Base-by-base conservation (phyloP, 30 jellyfish, hydroid and myxozoan genomes). In the Haliclystus octoradiatus region DNA sequence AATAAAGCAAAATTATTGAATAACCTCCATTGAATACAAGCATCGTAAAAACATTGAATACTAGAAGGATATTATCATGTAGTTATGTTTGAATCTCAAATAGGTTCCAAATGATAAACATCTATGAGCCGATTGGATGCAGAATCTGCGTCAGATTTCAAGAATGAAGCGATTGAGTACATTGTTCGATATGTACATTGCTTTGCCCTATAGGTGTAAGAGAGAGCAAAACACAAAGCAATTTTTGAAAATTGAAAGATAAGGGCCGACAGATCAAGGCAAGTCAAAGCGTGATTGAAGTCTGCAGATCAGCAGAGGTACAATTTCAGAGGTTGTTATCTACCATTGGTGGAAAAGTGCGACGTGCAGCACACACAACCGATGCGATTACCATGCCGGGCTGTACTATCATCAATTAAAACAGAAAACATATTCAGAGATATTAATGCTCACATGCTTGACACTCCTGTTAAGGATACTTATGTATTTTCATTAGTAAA, bases 261-360 rank as follows among this genome's bases (percentile, higher is more conserved):
- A 33, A 83, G 49, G 94, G 94, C 22, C 83, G 94, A 5, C 47
- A 73, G 7, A 15, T 73, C n/a, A n/a, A n/a, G n/a, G n/a, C n/a
- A n/a, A n/a, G n/a, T n/a, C n/a, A n/a, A n/a, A n/a, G 91, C 61
- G 91, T 81, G 2, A 31, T 72, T 14, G 50, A 13, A 9, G 82
- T 81, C 12, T 81, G 94, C 65, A 63, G 74, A 35, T 90, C 64
- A 57, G 60, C 82, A 19, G 90, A 81, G 57, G 52, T 24, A 32
- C 19, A 78, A 29, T 63, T 81, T 65, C 70, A 73, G 57, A 34
- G 77, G 46, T 50, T 81, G 90, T 65, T 73, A 12, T 63, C 74
- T 1, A 19, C 66, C 24, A 73, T 77, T 9, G 9, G 64, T n/a
- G 92, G 94, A 13, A 31, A 81, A 26, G 77, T 81, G 26, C 94